A percentile compares a stretch with the other conserved stretches of the same genome.
These are phyloP conservation scores for Ectemnius lituratus DNA, from an alignment of 2,888 invertebrate genomes.

Conservation along the genomic window DNA sequence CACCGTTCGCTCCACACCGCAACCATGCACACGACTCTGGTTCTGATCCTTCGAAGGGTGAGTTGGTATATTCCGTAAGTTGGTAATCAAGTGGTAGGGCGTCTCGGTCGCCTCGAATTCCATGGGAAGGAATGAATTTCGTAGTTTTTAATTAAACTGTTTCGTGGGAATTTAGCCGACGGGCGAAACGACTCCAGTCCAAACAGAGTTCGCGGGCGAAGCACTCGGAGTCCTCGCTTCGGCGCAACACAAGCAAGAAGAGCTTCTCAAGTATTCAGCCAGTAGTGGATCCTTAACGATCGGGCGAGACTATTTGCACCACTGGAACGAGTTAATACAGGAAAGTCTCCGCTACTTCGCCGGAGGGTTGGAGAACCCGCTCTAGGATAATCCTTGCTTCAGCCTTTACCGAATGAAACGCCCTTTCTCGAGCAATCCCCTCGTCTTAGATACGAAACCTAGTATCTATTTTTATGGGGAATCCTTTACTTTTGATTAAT, in stretches of 20 bases:
- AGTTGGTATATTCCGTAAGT: too few species aligned
- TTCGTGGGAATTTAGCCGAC: constrained; percentile 24
- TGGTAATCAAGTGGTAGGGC: too few species aligned
- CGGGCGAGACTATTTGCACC: constrained; percentile 60
- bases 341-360: constrained; percentile 44
- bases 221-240: constrained; percentile 3
- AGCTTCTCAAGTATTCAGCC: constrained; percentile 35
- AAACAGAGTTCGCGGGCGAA: constrained; percentile 42
- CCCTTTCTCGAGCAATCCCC: constrained; percentile 35
- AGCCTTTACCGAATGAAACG: constrained; percentile 52
- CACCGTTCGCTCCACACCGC: too few species aligned
- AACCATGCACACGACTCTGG: too few species aligned
- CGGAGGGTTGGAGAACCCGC: constrained; percentile 39
- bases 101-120: neutral
- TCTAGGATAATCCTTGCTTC: constrained; percentile 62
- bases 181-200: constrained; percentile 33
- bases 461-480: neutral
- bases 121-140: constrained; percentile 13
- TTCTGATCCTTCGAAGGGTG: too few species aligned
- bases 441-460: constrained; percentile 27
- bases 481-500: too few species aligned
- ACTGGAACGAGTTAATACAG: constrained; percentile 69
- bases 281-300: constrained; percentile 66
- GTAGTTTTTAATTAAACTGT: constrained; percentile 64
- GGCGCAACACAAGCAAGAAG: constrained; percentile 20